A percentile compares a stretch with the other conserved stretches of the same genome.
Conservation (phyloP, 2,888 invertebrate genomes). For the Heliconius aoede region DNA sequence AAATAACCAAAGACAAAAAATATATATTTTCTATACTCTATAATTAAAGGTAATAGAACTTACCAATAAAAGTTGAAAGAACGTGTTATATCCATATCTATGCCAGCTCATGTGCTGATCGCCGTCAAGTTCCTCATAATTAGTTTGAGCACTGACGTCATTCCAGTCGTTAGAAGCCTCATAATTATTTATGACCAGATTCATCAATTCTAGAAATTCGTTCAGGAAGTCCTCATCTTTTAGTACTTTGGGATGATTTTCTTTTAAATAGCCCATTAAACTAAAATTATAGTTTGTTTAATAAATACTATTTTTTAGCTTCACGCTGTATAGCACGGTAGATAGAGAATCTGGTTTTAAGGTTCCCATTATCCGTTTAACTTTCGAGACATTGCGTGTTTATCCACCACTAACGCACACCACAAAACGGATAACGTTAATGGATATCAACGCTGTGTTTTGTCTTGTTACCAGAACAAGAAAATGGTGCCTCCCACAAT, state of each 20-base stretch:
- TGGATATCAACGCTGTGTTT: too few relatives aligned
- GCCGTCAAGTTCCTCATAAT: slow-evolving; percentile 50
- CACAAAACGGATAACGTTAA: too few relatives aligned
- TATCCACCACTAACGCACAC: too few relatives aligned
- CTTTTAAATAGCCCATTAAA: slow-evolving; percentile 48
- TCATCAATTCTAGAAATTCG: slow-evolving; percentile 52
- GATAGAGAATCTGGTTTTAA: too few relatives aligned
- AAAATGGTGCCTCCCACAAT: too few relatives aligned
- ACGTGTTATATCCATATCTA: slow-evolving; percentile 56
- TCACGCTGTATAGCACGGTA: too few relatives aligned
- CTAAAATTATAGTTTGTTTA: slow-evolving; percentile 32
- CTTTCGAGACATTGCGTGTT: too few relatives aligned
- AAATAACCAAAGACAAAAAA: too few relatives aligned
- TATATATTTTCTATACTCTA: too few relatives aligned
- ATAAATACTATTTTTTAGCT: too few relatives aligned
- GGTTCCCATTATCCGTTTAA: too few relatives aligned
- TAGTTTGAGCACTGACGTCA: slow-evolving; percentile 52
- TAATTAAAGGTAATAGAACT: slow-evolving; percentile 2
- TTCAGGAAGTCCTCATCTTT: slow-evolving; percentile 52
- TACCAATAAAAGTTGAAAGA: slow-evolving; percentile 54
- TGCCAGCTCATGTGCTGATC: slow-evolving; percentile 57
- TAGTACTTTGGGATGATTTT: slow-evolving; percentile 51
- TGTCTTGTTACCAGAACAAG: too few relatives aligned
- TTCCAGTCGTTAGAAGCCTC: slow-evolving; percentile 57
- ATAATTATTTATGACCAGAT: slow-evolving; percentile 52